These are phyloP conservation scores for Anabas testudineus DNA, from an alignment of 2,797 vertebrate genomes.

Conservation along the genomic window DNA sequence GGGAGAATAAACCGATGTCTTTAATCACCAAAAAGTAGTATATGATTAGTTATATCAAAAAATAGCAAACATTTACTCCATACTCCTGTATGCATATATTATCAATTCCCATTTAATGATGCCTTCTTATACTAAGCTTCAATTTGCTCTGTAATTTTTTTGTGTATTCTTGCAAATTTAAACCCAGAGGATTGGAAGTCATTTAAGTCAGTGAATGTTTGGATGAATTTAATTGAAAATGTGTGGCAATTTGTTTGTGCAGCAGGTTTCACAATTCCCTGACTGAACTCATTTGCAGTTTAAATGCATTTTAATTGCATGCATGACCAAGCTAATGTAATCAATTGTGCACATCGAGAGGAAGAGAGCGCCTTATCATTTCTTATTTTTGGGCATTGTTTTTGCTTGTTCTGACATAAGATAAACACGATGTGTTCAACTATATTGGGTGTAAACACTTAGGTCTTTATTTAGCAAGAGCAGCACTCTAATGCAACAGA, in stretches of 20 bases:
- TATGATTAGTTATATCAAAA: constrained; percentile 15
- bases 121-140: constrained; percentile 3
- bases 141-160: constrained; percentile 26
- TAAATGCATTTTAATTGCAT: constrained; percentile 68
- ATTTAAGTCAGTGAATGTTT: constrained; percentile 61
- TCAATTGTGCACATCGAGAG: constrained; percentile 41
- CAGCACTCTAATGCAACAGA: constrained; percentile 59
- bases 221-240: constrained; percentile 62
- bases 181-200: constrained; percentile 55
- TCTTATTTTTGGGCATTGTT: constrained; percentile 24
- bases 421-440: constrained; percentile 30
- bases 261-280: constrained; percentile 52
- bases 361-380: constrained; percentile 26
- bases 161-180: constrained; percentile 25
- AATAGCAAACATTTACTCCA: background rate
- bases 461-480: constrained; percentile 60
- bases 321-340: constrained; percentile 54
- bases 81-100: background rate
- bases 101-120: constrained; percentile 6
- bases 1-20: background rate
- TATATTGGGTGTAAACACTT: constrained; percentile 40
- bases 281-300: constrained; percentile 68
- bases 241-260: constrained; percentile 46
- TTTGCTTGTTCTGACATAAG: constrained; percentile 26
- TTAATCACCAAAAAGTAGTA: background rate